Evolutionary conservation across 2,113 vertebrate genomes (phyloP), one percentile per base, ranked within the genome.

Genomic region (Hyperoodon ampullatus): DNA sequence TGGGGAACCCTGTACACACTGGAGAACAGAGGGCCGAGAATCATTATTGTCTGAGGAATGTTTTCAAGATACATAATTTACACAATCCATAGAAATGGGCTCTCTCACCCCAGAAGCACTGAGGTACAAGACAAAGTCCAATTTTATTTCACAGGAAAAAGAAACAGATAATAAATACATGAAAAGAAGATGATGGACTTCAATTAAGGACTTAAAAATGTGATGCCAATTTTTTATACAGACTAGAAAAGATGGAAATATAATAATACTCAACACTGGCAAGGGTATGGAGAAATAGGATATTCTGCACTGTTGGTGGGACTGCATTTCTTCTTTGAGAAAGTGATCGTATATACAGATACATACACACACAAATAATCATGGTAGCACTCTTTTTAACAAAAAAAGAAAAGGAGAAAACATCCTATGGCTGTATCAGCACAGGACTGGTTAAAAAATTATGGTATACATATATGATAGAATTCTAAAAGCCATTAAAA

Each of bases 161-260:
- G 91, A 74, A 23, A 30, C 0, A 72, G 33, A 42, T 1, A 92
- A 78, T 66, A 50, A 88, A 68, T 65, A 60, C 82, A 15, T 60
- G 19, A 42, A 11, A 90, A 90, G 19, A 93, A 90, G 16, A 93
- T 83, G n/a, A 13, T 77, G 44, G 50, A 87, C 7, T 61, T 58
- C 63, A 50, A 75, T 58, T 82, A 47, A 86, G 82, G 83, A 44
- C 42, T 77, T 42, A 95, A 95, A 78, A 82, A 28, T 30, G n/a
- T 71, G 30, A 44, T 19, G 50, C 2, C 30, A 30, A 53, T 89
- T 44, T 83, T 96, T 95, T 89, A 94, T 72, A 75, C 15, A 44
- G 28, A 66, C 55, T 50, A 95, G 84, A 96, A 88, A 92, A 30
- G 63, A 93, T 39, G 1, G 84, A 87, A 88, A 88, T 16, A 75